Conservation (phyloP, 2,113 vertebrate genomes). For the Alligator mississippiensis region DNA sequence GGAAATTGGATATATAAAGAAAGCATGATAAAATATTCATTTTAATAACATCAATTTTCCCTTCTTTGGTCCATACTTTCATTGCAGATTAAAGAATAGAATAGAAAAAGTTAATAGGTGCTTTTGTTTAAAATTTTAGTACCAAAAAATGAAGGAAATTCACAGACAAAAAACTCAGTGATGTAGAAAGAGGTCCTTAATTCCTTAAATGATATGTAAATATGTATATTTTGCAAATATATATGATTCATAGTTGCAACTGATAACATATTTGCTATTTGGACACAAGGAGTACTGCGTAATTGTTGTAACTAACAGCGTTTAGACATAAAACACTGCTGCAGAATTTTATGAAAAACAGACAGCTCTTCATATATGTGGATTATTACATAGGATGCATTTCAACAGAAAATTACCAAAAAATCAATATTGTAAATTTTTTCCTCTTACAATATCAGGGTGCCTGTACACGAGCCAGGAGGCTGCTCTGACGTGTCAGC, state of each 20-base stretch:
- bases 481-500: too few relatives aligned
- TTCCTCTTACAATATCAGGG: too few relatives aligned
- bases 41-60: neutral
- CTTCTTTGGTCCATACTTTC: neutral
- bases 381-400: neutral
- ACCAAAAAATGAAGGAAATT: neutral
- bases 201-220: neutral
- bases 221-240: neutral
- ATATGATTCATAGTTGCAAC: neutral
- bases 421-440: neutral
- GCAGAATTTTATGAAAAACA: neutral
- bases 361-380: neutral
- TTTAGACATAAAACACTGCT: neutral
- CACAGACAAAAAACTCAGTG: neutral
- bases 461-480: too few relatives aligned
- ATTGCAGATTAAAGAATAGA: neutral
- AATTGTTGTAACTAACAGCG: neutral
- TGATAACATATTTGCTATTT: neutral
- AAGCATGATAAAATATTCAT: neutral
- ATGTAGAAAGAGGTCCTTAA: neutral
- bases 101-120: neutral
- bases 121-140: neutral
- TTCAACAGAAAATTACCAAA: neutral
- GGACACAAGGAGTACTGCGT: neutral
- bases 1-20: neutral